Conservation (phyloP, 2,113 vertebrate genomes). For the Gopherus flavomarginatus region DNA sequence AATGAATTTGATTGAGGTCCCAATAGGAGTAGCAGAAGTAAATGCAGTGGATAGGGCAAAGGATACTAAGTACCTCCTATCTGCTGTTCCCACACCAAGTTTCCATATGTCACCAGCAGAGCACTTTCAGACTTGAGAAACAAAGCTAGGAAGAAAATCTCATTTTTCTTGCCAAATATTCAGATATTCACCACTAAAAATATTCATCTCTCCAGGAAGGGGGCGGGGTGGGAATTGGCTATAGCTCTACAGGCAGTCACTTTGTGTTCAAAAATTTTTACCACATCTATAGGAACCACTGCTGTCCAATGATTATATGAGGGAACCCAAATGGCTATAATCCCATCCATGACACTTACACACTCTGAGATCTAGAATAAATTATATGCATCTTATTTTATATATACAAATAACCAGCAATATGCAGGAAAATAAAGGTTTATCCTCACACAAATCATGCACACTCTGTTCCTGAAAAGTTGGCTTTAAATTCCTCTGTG, state of each 20-base stretch:
- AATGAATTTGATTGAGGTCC: neutral
- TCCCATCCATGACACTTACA: neutral
- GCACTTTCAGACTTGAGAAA: neutral
- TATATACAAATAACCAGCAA: neutral
- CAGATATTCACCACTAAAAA: neutral
- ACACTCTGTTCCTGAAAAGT: neutral
- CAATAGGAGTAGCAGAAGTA: neutral
- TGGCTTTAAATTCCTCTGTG: neutral
- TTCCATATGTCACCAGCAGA: neutral
- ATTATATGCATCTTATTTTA: neutral
- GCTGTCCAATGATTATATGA: neutral
- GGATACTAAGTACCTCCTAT: neutral
- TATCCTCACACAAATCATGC: neutral
- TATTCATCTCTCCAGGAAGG: rapidly evolving
- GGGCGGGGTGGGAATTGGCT: neutral
- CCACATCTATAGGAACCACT: neutral
- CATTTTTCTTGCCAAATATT: neutral
- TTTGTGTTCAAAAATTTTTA: neutral
- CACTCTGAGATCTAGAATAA: neutral
- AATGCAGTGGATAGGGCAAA: neutral
- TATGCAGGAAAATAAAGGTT: neutral
- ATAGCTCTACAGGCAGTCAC: neutral
- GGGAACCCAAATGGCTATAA: neutral
- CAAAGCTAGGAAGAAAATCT: neutral
- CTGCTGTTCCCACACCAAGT: neutral